These are phyloP conservation scores for Dromius quadrimaculatus DNA, from an alignment of 2,888 invertebrate genomes.

Conservation along the genomic window DNA sequence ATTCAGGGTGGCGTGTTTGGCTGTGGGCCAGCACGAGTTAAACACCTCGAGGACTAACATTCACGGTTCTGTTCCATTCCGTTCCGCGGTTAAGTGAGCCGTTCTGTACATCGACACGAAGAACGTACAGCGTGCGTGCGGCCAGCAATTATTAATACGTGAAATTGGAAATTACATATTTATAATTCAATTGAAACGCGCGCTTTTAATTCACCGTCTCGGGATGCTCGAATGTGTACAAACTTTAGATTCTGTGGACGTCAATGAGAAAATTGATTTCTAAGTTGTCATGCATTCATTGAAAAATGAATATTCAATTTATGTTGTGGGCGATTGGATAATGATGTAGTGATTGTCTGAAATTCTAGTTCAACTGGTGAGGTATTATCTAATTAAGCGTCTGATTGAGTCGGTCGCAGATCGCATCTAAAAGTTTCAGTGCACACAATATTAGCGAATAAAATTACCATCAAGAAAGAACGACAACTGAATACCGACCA, in stretches of 20 bases:
- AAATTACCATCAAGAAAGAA: conserved; percentile 42
- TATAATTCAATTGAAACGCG: conserved; percentile 52
- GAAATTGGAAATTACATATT: conserved; percentile 52
- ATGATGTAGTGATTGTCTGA: too few relatives aligned
- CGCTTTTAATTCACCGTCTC: conserved; percentile 44
- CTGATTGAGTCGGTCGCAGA: conserved; percentile 22
- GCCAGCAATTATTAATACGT: conserved; percentile 52
- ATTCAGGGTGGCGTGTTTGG: neutral
- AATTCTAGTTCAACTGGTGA: too few relatives aligned
- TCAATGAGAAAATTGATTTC: neutral
- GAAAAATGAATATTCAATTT: too few relatives aligned
- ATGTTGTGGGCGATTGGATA: too few relatives aligned
- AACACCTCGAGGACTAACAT: neutral
- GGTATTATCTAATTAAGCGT: conserved; percentile 28
- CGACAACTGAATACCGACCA: conserved; percentile 37
- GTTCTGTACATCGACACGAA: conserved; percentile 30
- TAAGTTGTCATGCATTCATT: neutral
- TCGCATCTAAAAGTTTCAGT: conserved; percentile 33
- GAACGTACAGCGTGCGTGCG: conserved; percentile 39
- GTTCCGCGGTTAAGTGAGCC: conserved; percentile 47
- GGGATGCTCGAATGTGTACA: neutral
- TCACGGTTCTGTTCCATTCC: conserved; percentile 21
- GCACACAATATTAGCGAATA: conserved; percentile 50
- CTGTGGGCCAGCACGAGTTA: conserved; percentile 31
- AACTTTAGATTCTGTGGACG: conserved; percentile 4